Evolutionary conservation across 2,888 invertebrate genomes (phyloP).

Genomic region (Andrena bicolor): DNA sequence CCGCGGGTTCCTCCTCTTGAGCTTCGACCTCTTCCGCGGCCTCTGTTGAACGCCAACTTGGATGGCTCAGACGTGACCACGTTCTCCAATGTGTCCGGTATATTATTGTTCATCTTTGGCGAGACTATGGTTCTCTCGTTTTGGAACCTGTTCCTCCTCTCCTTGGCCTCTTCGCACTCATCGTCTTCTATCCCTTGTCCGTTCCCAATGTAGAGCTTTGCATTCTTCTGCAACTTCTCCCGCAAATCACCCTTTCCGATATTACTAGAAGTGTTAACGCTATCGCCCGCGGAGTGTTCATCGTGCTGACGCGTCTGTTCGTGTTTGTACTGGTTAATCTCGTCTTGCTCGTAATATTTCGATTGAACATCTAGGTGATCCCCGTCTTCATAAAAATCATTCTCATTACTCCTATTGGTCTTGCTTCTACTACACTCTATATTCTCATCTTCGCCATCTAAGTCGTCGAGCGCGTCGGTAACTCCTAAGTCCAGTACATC

Average conservation of each 20-base stretch:
- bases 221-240: constrained; percentile 81
- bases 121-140: constrained; percentile 80
- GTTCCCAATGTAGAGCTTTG: constrained; percentile 73
- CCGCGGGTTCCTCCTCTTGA: constrained; percentile 71
- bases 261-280: constrained; percentile 62
- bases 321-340: constrained; percentile 65
- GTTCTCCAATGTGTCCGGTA: constrained; percentile 83
- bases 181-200: constrained; percentile 80
- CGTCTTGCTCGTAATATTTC: constrained; percentile 76
- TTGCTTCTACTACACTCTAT: constrained; percentile 79
- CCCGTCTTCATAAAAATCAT: constrained; percentile 80
- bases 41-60: constrained; percentile 65
- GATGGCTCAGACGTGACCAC: constrained; percentile 81
- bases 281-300: constrained; percentile 67
- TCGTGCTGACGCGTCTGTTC: constrained; percentile 66
- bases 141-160: constrained; percentile 82
- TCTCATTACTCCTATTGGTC: constrained; percentile 76
- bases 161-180: constrained; percentile 81
- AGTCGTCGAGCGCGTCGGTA: constrained; percentile 83
- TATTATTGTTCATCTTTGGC: constrained; percentile 81
- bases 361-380: constrained; percentile 68
- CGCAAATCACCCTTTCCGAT: constrained; percentile 78
- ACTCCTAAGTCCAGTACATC: constrained; percentile 85
- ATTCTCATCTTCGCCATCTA: constrained; percentile 84
- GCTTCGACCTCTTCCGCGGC: constrained; percentile 75